phyloP scores from a whole-genome alignment of 2,888 invertebrate genomes.

The Bhutanitis thaidina region DNA sequence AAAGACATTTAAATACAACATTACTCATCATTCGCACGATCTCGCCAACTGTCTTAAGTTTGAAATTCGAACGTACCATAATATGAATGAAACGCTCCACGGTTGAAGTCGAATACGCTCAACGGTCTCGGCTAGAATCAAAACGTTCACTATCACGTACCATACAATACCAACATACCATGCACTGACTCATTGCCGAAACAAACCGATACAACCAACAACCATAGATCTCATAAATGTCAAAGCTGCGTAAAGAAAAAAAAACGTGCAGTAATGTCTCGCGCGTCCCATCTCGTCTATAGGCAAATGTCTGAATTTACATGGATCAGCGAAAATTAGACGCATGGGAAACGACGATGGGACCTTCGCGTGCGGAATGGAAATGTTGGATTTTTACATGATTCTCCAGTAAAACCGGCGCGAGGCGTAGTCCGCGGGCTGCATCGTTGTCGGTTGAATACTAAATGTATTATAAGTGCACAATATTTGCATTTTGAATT shows the following conservation, averaged over 20 bases:
- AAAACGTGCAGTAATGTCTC: neutral
- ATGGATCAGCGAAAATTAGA: conserved; percentile 70
- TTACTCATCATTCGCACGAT: too few species aligned
- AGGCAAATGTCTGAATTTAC: conserved; percentile 32
- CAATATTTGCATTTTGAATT: conserved; percentile 77
- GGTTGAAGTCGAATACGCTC: too few species aligned
- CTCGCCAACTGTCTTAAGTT: too few species aligned
- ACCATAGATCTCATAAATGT: neutral
- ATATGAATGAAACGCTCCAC: too few species aligned
- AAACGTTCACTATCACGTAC: too few species aligned
- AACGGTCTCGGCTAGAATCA: too few species aligned
- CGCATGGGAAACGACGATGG: conserved; percentile 76
- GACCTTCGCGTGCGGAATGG: conserved; percentile 66
- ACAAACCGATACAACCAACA: neutral
- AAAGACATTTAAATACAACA: too few species aligned
- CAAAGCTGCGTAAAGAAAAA: neutral
- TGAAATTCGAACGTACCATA: too few species aligned
- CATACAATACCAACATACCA: neutral
- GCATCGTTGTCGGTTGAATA: conserved; percentile 64
- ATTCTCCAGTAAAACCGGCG: conserved; percentile 72
- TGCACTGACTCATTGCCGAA: neutral
- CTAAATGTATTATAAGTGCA: conserved; percentile 73
- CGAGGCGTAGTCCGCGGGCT: conserved; percentile 60
- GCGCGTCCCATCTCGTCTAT: neutral
- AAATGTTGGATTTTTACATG: conserved; percentile 74